Percentiles rank a stretch among this genome's conserved stretches.
Conservation (phyloP, 2,797 vertebrate genomes). For the Pelobates cultripes region DNA sequence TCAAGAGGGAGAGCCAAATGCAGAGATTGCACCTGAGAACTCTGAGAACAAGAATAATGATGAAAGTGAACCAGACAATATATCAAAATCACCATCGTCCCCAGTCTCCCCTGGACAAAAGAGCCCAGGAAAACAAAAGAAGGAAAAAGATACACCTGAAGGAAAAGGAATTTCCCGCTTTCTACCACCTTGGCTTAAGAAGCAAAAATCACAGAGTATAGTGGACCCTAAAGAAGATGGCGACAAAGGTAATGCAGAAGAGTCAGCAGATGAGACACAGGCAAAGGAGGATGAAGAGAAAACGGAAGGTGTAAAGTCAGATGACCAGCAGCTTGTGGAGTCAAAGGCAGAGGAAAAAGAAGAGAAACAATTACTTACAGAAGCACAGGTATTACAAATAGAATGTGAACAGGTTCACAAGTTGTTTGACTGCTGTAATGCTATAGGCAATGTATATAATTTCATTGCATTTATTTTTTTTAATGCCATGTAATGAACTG, state of each 20-base stretch:
- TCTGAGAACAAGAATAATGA: slow-evolving; percentile 62
- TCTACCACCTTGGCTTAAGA: slow-evolving; percentile 95
- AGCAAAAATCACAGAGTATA: slow-evolving; percentile 88
- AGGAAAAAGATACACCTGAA: slow-evolving; percentile 72
- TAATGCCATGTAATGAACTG: too few relatives aligned
- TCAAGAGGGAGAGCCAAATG: slow-evolving; percentile 59
- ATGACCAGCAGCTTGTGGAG: slow-evolving; percentile 61
- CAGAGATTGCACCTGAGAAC: slow-evolving; percentile 61
- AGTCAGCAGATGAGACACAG: slow-evolving; percentile 60
- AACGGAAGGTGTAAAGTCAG: slow-evolving; percentile 63
- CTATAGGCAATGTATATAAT: too few relatives aligned
- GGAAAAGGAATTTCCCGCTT: slow-evolving; percentile 91
- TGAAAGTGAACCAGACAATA: slow-evolving; percentile 59
- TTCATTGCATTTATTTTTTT: too few relatives aligned
- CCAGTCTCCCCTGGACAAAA: slow-evolving; percentile 61
- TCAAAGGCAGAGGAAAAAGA: slow-evolving; percentile 62
- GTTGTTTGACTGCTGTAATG: too few relatives aligned
- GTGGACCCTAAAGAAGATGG: slow-evolving; percentile 76
- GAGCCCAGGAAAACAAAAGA: slow-evolving; percentile 68
- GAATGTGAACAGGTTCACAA: too few relatives aligned
- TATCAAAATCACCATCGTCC: slow-evolving; percentile 56
- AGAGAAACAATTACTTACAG: slow-evolving; percentile 74
- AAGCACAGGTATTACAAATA: slow-evolving; percentile 76
- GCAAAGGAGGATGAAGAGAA: slow-evolving; percentile 71
- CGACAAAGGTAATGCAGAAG: slow-evolving; percentile 54